Evolutionary conservation across 2,113 vertebrate genomes (phyloP), one percentile per base, ranked within the genome.

Genomic region (Tupaia chinensis): DNA sequence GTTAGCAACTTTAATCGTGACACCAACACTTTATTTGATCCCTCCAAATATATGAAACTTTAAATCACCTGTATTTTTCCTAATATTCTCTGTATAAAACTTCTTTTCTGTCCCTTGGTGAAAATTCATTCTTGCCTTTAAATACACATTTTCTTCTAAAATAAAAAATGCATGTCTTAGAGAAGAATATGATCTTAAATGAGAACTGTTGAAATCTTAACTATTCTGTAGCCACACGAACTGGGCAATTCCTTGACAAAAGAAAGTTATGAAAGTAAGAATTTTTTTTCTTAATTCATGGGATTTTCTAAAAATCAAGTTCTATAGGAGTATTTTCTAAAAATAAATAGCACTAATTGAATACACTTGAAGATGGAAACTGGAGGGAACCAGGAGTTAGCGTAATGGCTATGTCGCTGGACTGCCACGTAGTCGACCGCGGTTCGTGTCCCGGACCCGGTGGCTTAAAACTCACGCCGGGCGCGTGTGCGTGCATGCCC

Each of bases 31-130:
- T 69, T 61, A 78, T 56, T 15, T 25, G 29, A 68, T 77, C 7
- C 20, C 11, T 97, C 32, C 44, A 93, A 13, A 65, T 82, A 58
- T 79, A 66, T 94, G 15, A 86, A 97, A 89, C n/a, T 20, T 32
- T 84, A 78, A 60, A 53, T 87, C 77, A 34, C 29, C 25, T 68
- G 81, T n/a, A 32, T 53, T 53, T 89, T 63, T 73, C 56, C 19
- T 73, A 7, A 19, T 85, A 93, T 25, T 86, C 17, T 72, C 7
- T 29, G 13, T 53, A 66, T 44, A 73, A 73, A 60, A 68, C 9
- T 82, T 85, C 10, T 79, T 72, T 85, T 29, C 56, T 20, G 1
- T 1, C 9, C 4, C 60, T 84, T 77, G 15, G 56, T 66, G 20
- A 80, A 93, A 16, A 58, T 54, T 44, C 16, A 73, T 17, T 78